phyloP scores from a whole-genome alignment of 2,113 vertebrate species.

The Vulpes vulpes region DNA sequence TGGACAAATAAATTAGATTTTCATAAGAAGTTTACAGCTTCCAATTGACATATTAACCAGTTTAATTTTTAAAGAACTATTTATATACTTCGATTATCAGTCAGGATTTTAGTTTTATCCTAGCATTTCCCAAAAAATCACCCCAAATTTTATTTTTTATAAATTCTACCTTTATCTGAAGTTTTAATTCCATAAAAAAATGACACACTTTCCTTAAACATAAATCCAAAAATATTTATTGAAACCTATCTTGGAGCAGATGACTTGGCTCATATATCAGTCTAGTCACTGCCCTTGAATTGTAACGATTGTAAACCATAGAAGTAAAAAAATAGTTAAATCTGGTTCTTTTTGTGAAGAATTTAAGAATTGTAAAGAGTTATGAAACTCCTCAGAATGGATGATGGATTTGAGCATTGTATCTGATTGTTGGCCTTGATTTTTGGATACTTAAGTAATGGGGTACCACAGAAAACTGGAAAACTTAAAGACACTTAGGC shows the following conservation, averaged over 20 bases:
- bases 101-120: neutral
- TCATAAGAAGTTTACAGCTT: neutral
- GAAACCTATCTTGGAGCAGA: neutral
- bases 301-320: neutral
- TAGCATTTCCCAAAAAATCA: neutral
- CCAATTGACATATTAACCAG: neutral
- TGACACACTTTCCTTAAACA: neutral
- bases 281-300: neutral
- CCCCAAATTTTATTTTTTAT: neutral
- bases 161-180: neutral
- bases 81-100: neutral
- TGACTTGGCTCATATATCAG: neutral
- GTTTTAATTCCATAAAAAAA: neutral
- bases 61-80: neutral
- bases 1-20: neutral
- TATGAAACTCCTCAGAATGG: neutral
- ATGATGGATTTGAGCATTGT: neutral
- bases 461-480: neutral
- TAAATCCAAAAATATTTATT: conserved; percentile 36
- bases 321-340: neutral
- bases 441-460: neutral
- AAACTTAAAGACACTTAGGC: neutral
- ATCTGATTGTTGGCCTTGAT: neutral
- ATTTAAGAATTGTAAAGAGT: neutral
- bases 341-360: neutral